Base-by-base conservation (phyloP, 2,888 invertebrate genomes). In the Asteroscopus sphinx region DNA sequence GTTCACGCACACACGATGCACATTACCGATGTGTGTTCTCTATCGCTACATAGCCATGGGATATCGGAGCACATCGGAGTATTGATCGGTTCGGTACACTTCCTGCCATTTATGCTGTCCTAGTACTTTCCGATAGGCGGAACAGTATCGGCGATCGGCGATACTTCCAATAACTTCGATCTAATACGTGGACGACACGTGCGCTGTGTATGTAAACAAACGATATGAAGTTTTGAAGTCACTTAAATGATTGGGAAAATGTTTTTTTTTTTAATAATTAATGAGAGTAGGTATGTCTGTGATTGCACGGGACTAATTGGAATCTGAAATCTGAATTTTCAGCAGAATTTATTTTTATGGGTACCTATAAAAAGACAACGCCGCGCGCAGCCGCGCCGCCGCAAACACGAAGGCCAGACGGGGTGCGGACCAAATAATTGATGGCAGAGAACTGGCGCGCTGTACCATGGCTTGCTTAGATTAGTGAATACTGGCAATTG, bases 81-180 rank as follows among this genome's bases (percentile, higher is more conserved):
- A 67, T 67, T 48, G 67, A 67, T 67, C 67, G 67, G 58, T 67
- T 67, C 52, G 63, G 68, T 58, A 39, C 69, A 68, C 63, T 42
- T 49, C 68, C 69, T 53, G 52, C 13, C n/a, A 52, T 68, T 46
- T 7, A 48, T 67, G 63, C 12, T 32, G 3, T 52, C 67, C 68
- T 67, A n/a, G 67, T 67, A 67, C 67, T 68, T 67, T 58, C 64
- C 68, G 58, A 67, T 52, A 63, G 45, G 58, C 26, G 47, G 25
- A 9, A 44, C 35, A 46, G 40, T 52, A 63, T 63, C 11, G 66
- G 47, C 44, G 32, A 68, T 68, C 57, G 62, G 28, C 57, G 15
- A 63, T 67, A 53, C 63, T 49, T 56, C 56, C 62, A 61, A 67
- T 67, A 51, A 21, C 16, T 61, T 53, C 45, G 52, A 35, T 42